These are phyloP conservation scores for Galaxea fascicularis DNA, from an alignment of 92 coral and sea anemone species.

Conservation along the genomic window DNA sequence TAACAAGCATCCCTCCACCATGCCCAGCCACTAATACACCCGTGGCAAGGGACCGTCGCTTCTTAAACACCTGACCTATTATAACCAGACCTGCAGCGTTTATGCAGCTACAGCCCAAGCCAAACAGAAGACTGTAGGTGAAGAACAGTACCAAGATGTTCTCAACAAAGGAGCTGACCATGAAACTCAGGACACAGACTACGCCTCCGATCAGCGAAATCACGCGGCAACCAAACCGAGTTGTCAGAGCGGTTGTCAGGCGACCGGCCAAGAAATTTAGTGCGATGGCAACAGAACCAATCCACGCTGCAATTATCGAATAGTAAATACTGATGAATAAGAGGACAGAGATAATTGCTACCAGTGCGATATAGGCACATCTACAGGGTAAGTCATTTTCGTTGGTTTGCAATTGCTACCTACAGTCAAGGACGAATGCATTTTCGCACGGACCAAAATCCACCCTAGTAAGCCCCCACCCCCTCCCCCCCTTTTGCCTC, in stretches of 20 bases:
- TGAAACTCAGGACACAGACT: constrained; percentile 13
- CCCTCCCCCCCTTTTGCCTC: too few relatives aligned
- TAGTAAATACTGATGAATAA: background rate
- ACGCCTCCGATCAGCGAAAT: constrained; percentile 30
- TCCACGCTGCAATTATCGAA: constrained; percentile 27
- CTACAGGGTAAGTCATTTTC: too few relatives aligned
- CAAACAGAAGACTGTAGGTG: constrained; percentile 55
- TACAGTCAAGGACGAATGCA: too few relatives aligned
- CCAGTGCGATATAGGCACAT: too few relatives aligned
- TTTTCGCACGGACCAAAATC: too few relatives aligned
- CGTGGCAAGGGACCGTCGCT: constrained; percentile 48
- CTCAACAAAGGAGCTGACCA: constrained; percentile 22
- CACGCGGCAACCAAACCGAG: constrained; percentile 39
- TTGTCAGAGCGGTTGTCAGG: constrained; percentile 10
- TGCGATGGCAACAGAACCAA: constrained; percentile 33
- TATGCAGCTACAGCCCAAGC: constrained; percentile 39
- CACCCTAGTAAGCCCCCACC: too few relatives aligned
- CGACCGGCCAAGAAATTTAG: constrained; percentile 19
- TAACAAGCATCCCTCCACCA: constrained; percentile 59
- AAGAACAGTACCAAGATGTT: constrained; percentile 42
- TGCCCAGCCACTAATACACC: constrained; percentile 55
- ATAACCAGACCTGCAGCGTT: constrained; percentile 45
- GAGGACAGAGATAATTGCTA: too few relatives aligned
- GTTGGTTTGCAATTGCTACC: too few relatives aligned
- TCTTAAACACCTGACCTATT: constrained; percentile 56